Evolutionary conservation across 1,140 invertebrate genomes (phyloP).

Genomic region (Heterodera schachtii): DNA sequence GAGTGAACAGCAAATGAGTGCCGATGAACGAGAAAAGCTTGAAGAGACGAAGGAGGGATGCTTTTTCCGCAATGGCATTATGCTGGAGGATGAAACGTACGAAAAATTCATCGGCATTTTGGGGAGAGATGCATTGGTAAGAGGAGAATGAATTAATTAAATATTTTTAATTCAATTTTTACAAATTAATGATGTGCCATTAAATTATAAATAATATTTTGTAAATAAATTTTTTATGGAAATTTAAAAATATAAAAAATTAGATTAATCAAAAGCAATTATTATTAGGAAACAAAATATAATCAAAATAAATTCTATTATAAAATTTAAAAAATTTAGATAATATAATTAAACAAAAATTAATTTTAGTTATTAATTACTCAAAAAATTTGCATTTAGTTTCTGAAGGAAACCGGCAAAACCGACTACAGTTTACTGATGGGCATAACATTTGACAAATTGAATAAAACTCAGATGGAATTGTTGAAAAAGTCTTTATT

Average conservation of each 20-base stretch:
- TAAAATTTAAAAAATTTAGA: no score
- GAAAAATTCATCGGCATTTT: background rate
- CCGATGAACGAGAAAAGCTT: background rate
- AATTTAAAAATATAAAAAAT: no score
- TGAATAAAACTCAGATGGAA: background rate
- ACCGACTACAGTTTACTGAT: slow-evolving; percentile 6
- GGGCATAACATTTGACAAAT: background rate
- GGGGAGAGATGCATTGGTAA: background rate
- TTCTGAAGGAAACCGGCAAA: background rate
- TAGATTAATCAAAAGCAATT: no score
- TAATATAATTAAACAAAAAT: no score
- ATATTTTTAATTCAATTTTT: no score
- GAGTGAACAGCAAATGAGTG: background rate
- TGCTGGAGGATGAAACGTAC: background rate
- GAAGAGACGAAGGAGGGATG: background rate
- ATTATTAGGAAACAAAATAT: no score
- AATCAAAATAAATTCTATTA: no score
- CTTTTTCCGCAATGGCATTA: slow-evolving; percentile 6
- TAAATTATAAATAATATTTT: no score
- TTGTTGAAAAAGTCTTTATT: background rate
- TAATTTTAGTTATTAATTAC: no score
- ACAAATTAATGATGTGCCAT: no score
- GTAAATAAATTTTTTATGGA: no score
- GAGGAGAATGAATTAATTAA: background rate
- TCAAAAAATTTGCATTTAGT: background rate